These are phyloP conservation scores for Datnioides undecimradiatus DNA, from an alignment of 2,113 vertebrate genomes.

Conservation along the genomic window DNA sequence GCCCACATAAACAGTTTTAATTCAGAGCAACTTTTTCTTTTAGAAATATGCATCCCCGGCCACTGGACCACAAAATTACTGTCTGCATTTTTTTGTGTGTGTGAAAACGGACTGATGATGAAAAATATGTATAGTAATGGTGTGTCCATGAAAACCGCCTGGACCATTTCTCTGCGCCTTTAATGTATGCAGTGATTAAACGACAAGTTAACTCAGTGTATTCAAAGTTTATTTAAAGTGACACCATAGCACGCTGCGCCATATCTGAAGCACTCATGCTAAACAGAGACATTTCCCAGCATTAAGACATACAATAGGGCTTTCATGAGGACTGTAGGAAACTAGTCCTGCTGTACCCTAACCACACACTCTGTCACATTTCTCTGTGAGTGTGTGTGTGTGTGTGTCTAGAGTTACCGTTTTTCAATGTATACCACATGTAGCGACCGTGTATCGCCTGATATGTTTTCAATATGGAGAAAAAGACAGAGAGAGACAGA, in stretches of 20 bases:
- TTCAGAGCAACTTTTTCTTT: conserved; percentile 59
- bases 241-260: conserved; percentile 41
- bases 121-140: conserved; percentile 39
- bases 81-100: conserved; percentile 36
- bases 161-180: conserved; percentile 18
- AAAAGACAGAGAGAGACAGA: conserved; percentile 28
- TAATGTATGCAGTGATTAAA: conserved; percentile 54
- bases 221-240: conserved; percentile 60
- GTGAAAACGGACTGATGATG: conserved; percentile 48
- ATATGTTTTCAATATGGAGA: conserved; percentile 75
- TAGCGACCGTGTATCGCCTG: conserved; percentile 59
- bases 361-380: conserved; percentile 73
- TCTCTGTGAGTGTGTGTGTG: conserved; percentile 24
- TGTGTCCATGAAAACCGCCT: conserved; percentile 25
- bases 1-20: conserved; percentile 62
- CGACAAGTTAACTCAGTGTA: conserved; percentile 41
- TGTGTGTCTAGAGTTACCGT: conserved; percentile 65
- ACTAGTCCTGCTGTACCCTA: conserved; percentile 57
- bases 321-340: conserved; percentile 72
- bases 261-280: conserved; percentile 59
- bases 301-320: conserved; percentile 71
- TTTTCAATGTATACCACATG: conserved; percentile 78
- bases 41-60: conserved; percentile 16
- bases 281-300: conserved; percentile 64
- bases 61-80: conserved; percentile 34